phyloP scores from a whole-genome alignment of 2,888 invertebrate species.

The Plebejus anna region DNA sequence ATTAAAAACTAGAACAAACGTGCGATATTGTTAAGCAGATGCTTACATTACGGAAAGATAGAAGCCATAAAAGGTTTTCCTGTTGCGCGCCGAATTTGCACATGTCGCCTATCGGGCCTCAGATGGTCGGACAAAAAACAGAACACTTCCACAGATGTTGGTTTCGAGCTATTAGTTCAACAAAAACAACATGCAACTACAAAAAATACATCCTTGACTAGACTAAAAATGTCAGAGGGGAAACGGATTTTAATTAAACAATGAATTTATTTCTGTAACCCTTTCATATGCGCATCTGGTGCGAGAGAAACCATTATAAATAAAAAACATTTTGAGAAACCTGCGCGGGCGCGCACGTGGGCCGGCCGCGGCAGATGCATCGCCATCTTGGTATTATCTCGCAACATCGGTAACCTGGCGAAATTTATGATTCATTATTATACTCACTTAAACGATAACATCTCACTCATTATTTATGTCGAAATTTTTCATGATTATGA shows the following conservation, averaged over 20 bases:
- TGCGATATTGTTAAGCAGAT: constrained; percentile 23
- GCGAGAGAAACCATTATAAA: constrained; percentile 69
- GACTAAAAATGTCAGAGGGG: constrained; percentile 46
- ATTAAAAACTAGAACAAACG: constrained; percentile 34
- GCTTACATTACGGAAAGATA: constrained; percentile 30
- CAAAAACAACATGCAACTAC: constrained; percentile 28
- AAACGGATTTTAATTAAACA: constrained; percentile 66
- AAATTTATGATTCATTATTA: constrained; percentile 64
- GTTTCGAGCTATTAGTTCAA: constrained; percentile 50
- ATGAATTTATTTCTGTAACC: constrained; percentile 56
- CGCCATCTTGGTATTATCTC: constrained; percentile 56
- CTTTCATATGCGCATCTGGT: constrained; percentile 70
- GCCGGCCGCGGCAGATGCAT: constrained; percentile 74
- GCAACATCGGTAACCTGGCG: constrained; percentile 58
- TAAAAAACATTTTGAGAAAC: constrained; percentile 59
- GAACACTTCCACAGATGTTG: constrained; percentile 59
- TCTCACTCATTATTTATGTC: constrained; percentile 37
- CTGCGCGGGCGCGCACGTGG: constrained; percentile 74
- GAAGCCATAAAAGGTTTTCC: constrained; percentile 57
- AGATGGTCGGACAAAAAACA: constrained; percentile 72
- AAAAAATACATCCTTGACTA: constrained; percentile 30
- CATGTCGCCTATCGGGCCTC: constrained; percentile 63
- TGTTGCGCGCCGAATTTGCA: constrained; percentile 58
- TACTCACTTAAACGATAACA: constrained; percentile 48
- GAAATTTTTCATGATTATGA: constrained; percentile 8